Percentiles rank a stretch among this genome's conserved stretches.
Evolutionary conservation across 2,888 invertebrate species (phyloP).

Genomic region (Phasia obesa): DNA sequence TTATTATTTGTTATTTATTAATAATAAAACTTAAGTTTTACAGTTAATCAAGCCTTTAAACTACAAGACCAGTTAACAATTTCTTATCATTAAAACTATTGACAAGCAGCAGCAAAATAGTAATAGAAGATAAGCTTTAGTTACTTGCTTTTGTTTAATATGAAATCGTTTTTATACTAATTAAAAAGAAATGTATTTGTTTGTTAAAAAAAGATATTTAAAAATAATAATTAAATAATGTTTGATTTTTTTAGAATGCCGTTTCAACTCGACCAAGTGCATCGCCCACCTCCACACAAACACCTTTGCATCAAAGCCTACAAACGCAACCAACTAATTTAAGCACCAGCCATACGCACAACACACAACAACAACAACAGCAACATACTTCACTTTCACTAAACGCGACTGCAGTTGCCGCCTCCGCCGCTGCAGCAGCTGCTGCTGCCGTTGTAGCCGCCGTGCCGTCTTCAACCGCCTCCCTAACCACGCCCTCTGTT

Average conservation of each 20-base stretch:
- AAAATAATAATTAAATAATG: slow-evolving; percentile 10
- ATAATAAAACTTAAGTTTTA: not conserved
- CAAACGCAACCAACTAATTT: slow-evolving; percentile 74
- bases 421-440: slow-evolving; percentile 74
- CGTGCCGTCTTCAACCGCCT: slow-evolving; percentile 72
- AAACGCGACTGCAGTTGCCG: slow-evolving; percentile 74
- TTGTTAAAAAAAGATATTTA: slow-evolving; percentile 11
- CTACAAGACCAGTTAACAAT: slow-evolving; percentile 28
- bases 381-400: slow-evolving; percentile 73
- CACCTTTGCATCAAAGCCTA: slow-evolving; percentile 81
- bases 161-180: slow-evolving; percentile 44
- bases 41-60: slow-evolving; percentile 7
- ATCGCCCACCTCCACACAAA: slow-evolving; percentile 85
- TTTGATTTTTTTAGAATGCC: slow-evolving; percentile 80
- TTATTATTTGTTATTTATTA: not conserved
- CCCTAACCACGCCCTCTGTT: slow-evolving; percentile 69
- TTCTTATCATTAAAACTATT: slow-evolving; percentile 35
- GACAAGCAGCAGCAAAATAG: slow-evolving; percentile 35
- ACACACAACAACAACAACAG: slow-evolving; percentile 52
- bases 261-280: slow-evolving; percentile 89
- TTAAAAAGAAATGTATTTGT: slow-evolving; percentile 43
- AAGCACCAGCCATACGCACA: slow-evolving; percentile 66
- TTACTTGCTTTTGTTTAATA: not conserved
- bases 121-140: slow-evolving; percentile 34
- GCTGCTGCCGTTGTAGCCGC: slow-evolving; percentile 77